phyloP scores from a whole-genome alignment of 2,797 vertebrate genomes.

The Cuniculus paca region DNA sequence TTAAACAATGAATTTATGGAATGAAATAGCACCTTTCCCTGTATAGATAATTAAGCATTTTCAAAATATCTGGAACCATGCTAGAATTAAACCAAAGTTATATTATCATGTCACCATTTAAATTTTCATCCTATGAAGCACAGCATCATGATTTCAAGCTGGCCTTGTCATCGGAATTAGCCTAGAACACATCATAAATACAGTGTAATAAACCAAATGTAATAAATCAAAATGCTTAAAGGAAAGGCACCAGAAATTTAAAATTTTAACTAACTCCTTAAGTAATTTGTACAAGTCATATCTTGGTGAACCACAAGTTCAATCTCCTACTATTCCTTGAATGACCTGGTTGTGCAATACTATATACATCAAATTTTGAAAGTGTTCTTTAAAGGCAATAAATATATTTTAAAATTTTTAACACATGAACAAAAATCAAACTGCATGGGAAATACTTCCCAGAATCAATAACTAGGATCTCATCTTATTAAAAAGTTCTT shows the following conservation, averaged over 20 bases:
- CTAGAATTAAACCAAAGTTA: not conserved
- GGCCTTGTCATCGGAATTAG: not conserved
- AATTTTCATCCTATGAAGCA: not conserved
- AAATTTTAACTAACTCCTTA: not conserved
- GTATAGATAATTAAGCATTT: not conserved
- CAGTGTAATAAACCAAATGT: conserved; percentile 9
- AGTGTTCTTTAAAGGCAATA: not conserved
- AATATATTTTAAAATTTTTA: not conserved
- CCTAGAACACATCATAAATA: not conserved
- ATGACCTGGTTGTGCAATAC: not conserved
- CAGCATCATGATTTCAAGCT: not conserved
- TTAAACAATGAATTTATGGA: not conserved
- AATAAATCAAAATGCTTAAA: not conserved
- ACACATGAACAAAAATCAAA: no score
- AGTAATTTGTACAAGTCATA: not conserved
- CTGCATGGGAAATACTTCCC: no score
- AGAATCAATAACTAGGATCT: no score
- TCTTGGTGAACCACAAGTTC: not conserved
- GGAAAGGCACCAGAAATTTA: not conserved
- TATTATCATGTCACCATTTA: not conserved
- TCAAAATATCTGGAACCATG: conserved; percentile 22
- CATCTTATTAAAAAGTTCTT: no score
- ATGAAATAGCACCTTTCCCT: not conserved
- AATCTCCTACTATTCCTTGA: not conserved
- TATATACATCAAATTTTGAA: not conserved